Evolutionary conservation across 2,888 invertebrate genomes (phyloP).

Genomic region (Gymnosoma rotundatum): DNA sequence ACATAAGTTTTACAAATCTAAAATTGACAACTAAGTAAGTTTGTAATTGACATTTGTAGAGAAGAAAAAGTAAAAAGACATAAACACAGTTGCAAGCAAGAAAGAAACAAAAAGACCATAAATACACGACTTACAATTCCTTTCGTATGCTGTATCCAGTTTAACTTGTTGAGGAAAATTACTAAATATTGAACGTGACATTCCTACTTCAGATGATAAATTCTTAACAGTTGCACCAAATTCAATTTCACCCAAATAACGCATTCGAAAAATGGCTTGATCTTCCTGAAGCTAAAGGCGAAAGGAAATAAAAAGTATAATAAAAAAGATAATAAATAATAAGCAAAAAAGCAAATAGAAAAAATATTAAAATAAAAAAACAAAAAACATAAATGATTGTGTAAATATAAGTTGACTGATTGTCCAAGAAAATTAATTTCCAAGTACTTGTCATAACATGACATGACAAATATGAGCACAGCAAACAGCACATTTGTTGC

Average conservation of each 20-base stretch:
- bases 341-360: too few relatives aligned
- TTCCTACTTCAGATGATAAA: slow-evolving; percentile 81
- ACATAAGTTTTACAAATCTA: slow-evolving; percentile 5
- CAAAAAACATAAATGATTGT: slow-evolving; percentile 49
- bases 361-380: background rate
- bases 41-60: slow-evolving; percentile 52
- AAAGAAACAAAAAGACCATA: background rate
- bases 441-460: slow-evolving; percentile 59
- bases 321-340: background rate
- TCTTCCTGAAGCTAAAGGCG: slow-evolving; percentile 81
- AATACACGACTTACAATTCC: slow-evolving; percentile 79
- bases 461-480: slow-evolving; percentile 37
- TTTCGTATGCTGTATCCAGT: slow-evolving; percentile 80
- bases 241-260: slow-evolving; percentile 82
- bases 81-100: background rate
- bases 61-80: background rate
- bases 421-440: slow-evolving; percentile 65
- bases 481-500: slow-evolving; percentile 17
- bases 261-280: slow-evolving; percentile 81
- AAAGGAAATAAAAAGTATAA: background rate
- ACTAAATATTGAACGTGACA: slow-evolving; percentile 82
- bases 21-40: slow-evolving; percentile 24
- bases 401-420: slow-evolving; percentile 33
- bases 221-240: slow-evolving; percentile 81
- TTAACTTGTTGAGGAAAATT: slow-evolving; percentile 82